A percentile compares a stretch with the other conserved stretches of the same genome.
These are phyloP conservation scores for Penelope pileata DNA, from an alignment of 2,113 vertebrate genomes.

Conservation along the genomic window DNA sequence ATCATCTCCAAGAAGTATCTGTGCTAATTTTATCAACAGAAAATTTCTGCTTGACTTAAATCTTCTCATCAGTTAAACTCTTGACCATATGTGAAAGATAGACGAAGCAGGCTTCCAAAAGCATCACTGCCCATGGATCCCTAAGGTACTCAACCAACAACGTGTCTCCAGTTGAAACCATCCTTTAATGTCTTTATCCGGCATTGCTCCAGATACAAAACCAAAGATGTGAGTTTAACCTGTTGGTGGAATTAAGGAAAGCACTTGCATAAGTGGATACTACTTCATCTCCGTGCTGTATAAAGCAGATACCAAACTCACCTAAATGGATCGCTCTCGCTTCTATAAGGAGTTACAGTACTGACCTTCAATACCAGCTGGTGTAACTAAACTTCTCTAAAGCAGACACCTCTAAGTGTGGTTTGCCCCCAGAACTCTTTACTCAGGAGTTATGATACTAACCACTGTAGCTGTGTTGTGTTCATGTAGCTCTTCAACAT, in stretches of 20 bases:
- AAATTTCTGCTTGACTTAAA: background rate
- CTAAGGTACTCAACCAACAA: background rate
- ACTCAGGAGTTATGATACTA: background rate
- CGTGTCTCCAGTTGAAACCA: background rate
- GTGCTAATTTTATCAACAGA: background rate
- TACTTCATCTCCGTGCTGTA: background rate
- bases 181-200: background rate
- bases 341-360: background rate
- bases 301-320: background rate
- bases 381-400: background rate
- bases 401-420: background rate
- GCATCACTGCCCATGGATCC: background rate
- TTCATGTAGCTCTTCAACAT: accelerated
- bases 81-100: background rate
- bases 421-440: background rate
- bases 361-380: accelerated
- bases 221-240: background rate
- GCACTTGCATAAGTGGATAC: accelerated
- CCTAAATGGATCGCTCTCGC: background rate
- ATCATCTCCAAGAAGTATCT: background rate
- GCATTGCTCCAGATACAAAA: background rate
- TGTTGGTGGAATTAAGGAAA: background rate
- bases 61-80: background rate
- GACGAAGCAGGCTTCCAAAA: background rate
- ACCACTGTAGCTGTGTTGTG: background rate